Evolutionary conservation across 2,888 invertebrate genomes (phyloP), one percentile per base, ranked within the genome.

Genomic region (Caenorhabditis sp.): DNA sequence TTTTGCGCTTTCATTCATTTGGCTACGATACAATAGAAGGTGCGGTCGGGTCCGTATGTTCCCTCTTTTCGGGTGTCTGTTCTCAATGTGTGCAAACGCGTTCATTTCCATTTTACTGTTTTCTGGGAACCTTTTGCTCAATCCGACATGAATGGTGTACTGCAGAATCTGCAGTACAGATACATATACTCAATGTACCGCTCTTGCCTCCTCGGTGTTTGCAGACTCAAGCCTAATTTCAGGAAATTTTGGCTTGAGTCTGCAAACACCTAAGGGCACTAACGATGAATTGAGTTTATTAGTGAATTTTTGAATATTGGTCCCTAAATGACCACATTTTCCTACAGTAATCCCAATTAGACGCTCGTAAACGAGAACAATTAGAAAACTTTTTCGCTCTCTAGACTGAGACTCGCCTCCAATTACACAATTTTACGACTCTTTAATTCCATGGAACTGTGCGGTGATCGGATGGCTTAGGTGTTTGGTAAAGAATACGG

Each of bases 401-500:
- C 56, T 9, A 35, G 35, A n/a, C n/a, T n/a, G 6, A 35, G 11
- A 2, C 24, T 7, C 48, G 39, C 50, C 70, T 20, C 59, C 70
- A 70, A 70, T 70, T 70, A 70, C 70, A 70, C 70, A 70, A 70
- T 24, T 70, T 70, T 70, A 70, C 59, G 70, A 70, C 52, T 20
- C 53, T 70, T 61, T 70, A 70, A 70, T 70, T 70, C 70, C 70
- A 45, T 43, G 46, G 35, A n/a, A n/a, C n/a, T n/a, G n/a, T n/a
- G n/a, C n/a, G n/a, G n/a, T n/a, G n/a, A n/a, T n/a, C n/a, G n/a
- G n/a, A n/a, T n/a, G n/a, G n/a, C n/a, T n/a, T n/a, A n/a, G n/a
- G n/a, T n/a, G n/a, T n/a, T n/a, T n/a, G n/a, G n/a, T n/a, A n/a
- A n/a, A n/a, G n/a, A n/a, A n/a, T n/a, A n/a, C n/a, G n/a, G n/a